Base-by-base conservation (phyloP, 1,140 invertebrate genomes). In the Oedothorax gibbosus region DNA sequence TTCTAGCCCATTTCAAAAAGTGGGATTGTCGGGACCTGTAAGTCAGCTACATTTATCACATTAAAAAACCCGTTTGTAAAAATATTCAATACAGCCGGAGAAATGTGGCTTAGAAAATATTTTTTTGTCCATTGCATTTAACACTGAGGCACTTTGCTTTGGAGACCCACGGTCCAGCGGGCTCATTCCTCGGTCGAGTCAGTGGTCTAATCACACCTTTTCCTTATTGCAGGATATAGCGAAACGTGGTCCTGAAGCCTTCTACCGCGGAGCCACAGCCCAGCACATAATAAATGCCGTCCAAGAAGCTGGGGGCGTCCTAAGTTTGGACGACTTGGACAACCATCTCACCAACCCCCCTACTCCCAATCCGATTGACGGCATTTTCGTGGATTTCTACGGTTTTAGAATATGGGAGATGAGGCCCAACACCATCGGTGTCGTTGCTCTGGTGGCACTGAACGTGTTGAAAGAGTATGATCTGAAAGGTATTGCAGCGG, bases 301-400 rank as follows among this genome's bases (percentile, higher is more conserved):
- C 6, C 75, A 88, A 69, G 71, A 88, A 56, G 78, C 87, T 85
- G 90, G 90, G 15, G 91, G 90, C 21, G 82, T 89, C 50, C 87
- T 91, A 87, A 88, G 87, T 12, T 2, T 87, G n/a, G 88, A 90
- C 10, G 91, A 91, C 87, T 84, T 91, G 65, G 80, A 83, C n/a
- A 76, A 84, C 18, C 90, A 91, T 86, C 77, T 83, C 21, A 88
- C 87, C 9, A 90, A 89, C 10, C 18, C 62, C 11, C 35, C 53
- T 2, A 53, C 35, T 4, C 20, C 56, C 51, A 0, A 5, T 10
- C 71, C 56, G 0, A 3, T 9, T 0, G 65, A 68, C 18, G 12
- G 76, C 9, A 12, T 85, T 21, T 53, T 12, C 15, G 69, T 73
- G 2, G 51, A 79, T n/a, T 86, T 82, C 56, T 21, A 71, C 4